These are phyloP conservation scores for Sympetrum striolatum DNA, from an alignment of 2,888 invertebrate species.

Conservation along the genomic window DNA sequence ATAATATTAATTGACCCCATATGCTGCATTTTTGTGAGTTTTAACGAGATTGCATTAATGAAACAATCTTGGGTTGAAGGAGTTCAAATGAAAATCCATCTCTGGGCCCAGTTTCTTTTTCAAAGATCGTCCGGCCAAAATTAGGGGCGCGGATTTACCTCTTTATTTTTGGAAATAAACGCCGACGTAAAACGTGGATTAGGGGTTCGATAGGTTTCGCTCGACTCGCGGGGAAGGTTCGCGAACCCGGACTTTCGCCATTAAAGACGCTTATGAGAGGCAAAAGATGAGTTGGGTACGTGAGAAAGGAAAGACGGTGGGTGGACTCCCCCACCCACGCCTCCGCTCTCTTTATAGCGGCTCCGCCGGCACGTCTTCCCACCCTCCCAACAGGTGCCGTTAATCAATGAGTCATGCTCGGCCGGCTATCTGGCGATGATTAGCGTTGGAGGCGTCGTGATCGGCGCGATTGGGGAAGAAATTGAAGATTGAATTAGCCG, in stretches of 20 bases:
- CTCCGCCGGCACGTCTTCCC: neutral
- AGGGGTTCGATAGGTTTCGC: neutral
- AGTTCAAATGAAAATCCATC: no score
- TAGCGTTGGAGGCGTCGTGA: slow-evolving; percentile 10
- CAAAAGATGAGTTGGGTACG: neutral
- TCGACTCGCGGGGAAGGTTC: neutral
- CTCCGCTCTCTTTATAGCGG: neutral
- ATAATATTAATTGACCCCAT: no score
- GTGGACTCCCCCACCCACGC: neutral
- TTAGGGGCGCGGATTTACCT: neutral
- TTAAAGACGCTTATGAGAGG: neutral
- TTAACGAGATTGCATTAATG: no score
- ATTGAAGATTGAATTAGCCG: slow-evolving; percentile 30
- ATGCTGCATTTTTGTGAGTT: no score
- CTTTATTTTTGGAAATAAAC: neutral
- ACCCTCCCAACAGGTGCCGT: neutral
- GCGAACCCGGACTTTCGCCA: neutral
- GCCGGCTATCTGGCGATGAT: slow-evolving; percentile 16
- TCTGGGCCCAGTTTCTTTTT: neutral
- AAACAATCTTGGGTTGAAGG: no score
- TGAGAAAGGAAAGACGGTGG: neutral
- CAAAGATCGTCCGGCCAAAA: neutral
- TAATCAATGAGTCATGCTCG: slow-evolving; percentile 11
- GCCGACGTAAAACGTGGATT: neutral
- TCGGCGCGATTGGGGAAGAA: neutral